These are phyloP conservation scores for Porites rus DNA, from an alignment of 92 coral and sea anemone genomes.

Conservation along the genomic window DNA sequence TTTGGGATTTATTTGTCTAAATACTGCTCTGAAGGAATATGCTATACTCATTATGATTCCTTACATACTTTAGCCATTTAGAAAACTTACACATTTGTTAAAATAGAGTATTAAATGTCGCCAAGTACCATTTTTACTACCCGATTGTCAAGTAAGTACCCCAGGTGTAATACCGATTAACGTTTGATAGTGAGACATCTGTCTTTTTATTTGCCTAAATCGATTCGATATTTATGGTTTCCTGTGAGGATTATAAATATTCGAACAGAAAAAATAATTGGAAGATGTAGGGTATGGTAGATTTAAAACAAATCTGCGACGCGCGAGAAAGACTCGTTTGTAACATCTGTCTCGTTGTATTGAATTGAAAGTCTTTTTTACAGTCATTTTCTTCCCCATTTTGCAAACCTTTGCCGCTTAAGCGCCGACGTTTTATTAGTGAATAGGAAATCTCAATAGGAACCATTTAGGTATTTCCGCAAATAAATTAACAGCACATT, in stretches of 20 bases:
- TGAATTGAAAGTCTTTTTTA: not conserved
- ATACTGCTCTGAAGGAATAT: slow-evolving; percentile 8
- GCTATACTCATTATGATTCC: slow-evolving; percentile 45
- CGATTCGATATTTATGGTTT: not conserved
- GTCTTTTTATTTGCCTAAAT: not conserved
- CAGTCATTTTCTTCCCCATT: not conserved
- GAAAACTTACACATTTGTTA: not conserved
- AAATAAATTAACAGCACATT: slow-evolving; percentile 49
- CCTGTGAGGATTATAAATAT: not conserved
- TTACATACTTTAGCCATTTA: slow-evolving; percentile 32
- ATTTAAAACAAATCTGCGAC: no score
- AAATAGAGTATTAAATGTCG: slow-evolving; percentile 30
- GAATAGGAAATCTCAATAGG: slow-evolving; percentile 59
- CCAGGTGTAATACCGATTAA: slow-evolving; percentile 24
- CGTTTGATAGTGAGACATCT: not conserved
- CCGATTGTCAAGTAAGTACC: not conserved
- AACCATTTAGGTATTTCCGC: slow-evolving; percentile 65
- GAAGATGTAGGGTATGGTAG: no score
- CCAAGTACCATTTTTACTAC: slow-evolving; percentile 12
- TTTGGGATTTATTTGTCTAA: not conserved
- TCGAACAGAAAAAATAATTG: not conserved
- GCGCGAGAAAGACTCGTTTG: no score
- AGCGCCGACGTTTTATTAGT: slow-evolving; percentile 57
- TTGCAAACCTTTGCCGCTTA: slow-evolving; percentile 27
- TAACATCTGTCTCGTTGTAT: not conserved